phyloP scores from a whole-genome alignment of 2,888 invertebrate genomes.

The Rhogogaster chlorosoma region DNA sequence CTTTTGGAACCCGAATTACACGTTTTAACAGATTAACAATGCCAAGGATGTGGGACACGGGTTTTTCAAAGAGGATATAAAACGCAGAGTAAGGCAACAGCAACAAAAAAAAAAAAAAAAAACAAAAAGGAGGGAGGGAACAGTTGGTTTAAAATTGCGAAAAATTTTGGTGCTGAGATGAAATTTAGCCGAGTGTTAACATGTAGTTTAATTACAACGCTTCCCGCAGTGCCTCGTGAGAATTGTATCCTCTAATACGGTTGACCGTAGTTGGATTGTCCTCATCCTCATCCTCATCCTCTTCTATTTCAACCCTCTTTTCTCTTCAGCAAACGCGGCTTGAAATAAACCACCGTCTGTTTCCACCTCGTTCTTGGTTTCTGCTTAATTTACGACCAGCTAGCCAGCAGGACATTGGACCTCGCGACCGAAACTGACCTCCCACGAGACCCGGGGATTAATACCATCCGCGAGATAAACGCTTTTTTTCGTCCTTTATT shows the following conservation, averaged over 20 bases:
- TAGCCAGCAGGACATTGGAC: slow-evolving; percentile 22
- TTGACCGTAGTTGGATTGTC: slow-evolving; percentile 36
- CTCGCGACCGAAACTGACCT: slow-evolving; percentile 21
- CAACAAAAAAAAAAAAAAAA: neutral
- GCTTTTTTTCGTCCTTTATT: neutral
- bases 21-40: slow-evolving; percentile 33
- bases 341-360: slow-evolving; percentile 37
- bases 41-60: slow-evolving; percentile 8
- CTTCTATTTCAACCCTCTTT: slow-evolving; percentile 11
- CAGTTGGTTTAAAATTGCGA: neutral
- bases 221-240: slow-evolving; percentile 36
- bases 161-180: slow-evolving; percentile 35
- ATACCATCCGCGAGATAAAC: slow-evolving; percentile 1
- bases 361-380: slow-evolving; percentile 37
- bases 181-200: slow-evolving; percentile 43
- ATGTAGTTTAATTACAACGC: slow-evolving; percentile 42
- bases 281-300: neutral
- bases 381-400: slow-evolving; percentile 33
- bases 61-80: neutral
- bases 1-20: neutral
- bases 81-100: neutral
- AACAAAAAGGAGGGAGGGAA: neutral
- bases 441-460: slow-evolving; percentile 3
- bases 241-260: slow-evolving; percentile 44
- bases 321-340: slow-evolving; percentile 33